A percentile compares a stretch with the other conserved stretches of the same genome.
Conservation (phyloP, 2,888 invertebrate genomes). For the Itoplectis maculator region DNA sequence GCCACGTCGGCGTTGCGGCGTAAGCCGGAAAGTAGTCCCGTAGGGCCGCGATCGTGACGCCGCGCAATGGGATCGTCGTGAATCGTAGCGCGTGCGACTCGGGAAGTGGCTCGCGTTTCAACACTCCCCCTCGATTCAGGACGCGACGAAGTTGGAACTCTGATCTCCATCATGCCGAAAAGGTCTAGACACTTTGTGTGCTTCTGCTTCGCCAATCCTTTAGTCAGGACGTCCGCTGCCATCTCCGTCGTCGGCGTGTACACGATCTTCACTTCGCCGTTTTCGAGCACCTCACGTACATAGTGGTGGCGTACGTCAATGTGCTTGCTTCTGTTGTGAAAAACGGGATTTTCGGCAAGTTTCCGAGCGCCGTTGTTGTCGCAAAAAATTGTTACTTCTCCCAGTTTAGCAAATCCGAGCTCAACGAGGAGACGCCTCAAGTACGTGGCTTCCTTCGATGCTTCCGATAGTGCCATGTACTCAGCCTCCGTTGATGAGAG, state of each 20-base stretch:
- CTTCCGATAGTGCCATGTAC: too few relatives aligned
- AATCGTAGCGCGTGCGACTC: too few relatives aligned
- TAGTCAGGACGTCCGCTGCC: slow-evolving; percentile 45
- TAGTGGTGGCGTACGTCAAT: too few relatives aligned
- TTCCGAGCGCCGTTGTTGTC: slow-evolving; percentile 34
- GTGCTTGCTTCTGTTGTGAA: too few relatives aligned
- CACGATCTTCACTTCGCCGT: background rate
- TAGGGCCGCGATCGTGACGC: too few relatives aligned
- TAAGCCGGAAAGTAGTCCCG: too few relatives aligned
- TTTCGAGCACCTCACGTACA: background rate
- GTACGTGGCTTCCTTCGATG: slow-evolving; percentile 36
- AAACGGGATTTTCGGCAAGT: slow-evolving; percentile 6
- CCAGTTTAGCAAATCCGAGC: background rate
- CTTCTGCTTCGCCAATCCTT: slow-evolving; percentile 12
- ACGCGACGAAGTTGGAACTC: background rate
- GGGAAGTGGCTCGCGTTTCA: too few relatives aligned
- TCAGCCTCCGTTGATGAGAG: too few relatives aligned
- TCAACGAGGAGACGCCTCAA: slow-evolving; percentile 24
- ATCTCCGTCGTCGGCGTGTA: slow-evolving; percentile 36
- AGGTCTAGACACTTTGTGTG: background rate
- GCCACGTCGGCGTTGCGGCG: too few relatives aligned
- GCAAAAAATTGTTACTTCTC: background rate
- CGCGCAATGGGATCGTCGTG: too few relatives aligned
- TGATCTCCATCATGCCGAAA: background rate
- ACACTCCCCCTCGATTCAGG: slow-evolving; percentile 3